A percentile compares a stretch with the other conserved stretches of the same genome.
These are phyloP conservation scores for Endotricha flammealis DNA, from an alignment of 2,888 invertebrate species.

Conservation along the genomic window DNA sequence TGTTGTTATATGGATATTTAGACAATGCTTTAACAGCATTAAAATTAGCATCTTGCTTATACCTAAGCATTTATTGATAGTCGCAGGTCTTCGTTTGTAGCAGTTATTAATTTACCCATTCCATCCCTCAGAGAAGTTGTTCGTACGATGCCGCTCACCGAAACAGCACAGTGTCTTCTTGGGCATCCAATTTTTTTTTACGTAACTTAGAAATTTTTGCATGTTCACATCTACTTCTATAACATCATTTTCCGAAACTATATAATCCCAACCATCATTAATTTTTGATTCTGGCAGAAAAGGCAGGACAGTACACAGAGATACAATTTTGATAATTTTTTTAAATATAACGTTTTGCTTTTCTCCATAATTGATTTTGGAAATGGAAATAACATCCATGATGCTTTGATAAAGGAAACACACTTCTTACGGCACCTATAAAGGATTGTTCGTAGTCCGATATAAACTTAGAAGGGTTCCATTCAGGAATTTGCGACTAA, in stretches of 20 bases:
- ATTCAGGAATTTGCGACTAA: conserved; percentile 3
- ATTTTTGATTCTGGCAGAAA: conserved; percentile 1
- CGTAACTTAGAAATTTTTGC: conserved; percentile 1
- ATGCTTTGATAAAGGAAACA: conserved; percentile 1
- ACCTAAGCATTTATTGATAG: conserved; percentile 3
- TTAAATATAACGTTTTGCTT: not conserved
- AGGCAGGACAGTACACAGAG: conserved; percentile 2
- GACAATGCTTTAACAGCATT: conserved; percentile 4
- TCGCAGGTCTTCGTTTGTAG: conserved; percentile 4
- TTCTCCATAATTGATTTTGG: not conserved
- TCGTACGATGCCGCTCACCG: conserved; percentile 3
- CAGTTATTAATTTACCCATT: conserved; percentile 6
- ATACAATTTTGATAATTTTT: not conserved
- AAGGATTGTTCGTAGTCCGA: conserved; percentile 8
- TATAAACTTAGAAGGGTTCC: conserved; percentile 7
- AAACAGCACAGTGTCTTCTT: conserved; percentile 5
- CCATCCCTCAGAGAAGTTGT: conserved; percentile 5
- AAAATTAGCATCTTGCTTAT: not conserved
- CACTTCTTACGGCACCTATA: conserved; percentile 4
- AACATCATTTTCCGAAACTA: conserved; percentile 3
- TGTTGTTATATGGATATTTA: conserved; percentile 7
- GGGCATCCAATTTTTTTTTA: conserved; percentile 1
- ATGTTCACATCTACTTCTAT: not conserved
- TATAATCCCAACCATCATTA: conserved; percentile 2
- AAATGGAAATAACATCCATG: conserved; percentile 3